Percentiles rank a stretch among this genome's conserved stretches.
Conservation (phyloP, 35 echinoderm and acorn worm genomes). For the Ptychodera flava region DNA sequence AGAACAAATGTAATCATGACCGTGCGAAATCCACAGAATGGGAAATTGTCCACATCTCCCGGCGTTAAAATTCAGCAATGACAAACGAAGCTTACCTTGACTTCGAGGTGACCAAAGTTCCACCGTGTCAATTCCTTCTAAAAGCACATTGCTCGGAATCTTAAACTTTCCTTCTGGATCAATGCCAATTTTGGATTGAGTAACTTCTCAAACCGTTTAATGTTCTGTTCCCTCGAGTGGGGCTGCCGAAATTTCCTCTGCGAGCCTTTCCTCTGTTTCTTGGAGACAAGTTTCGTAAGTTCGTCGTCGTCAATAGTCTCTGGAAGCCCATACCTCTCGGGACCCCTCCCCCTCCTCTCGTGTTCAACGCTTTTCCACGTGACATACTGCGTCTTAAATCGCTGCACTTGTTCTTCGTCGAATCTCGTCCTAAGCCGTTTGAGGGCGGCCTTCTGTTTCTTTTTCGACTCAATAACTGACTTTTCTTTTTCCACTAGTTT, state of each 20-base stretch:
- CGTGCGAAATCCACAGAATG: too few species aligned
- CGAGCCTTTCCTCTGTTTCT: slow-evolving; percentile 14
- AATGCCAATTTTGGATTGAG: slow-evolving; percentile 56
- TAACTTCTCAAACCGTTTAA: slow-evolving; percentile 61
- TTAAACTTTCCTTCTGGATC: slow-evolving; percentile 36
- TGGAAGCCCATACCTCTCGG: slow-evolving; percentile 71
- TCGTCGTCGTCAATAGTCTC: slow-evolving; percentile 88
- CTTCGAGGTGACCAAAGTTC: slow-evolving; percentile 20
- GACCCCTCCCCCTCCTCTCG: slow-evolving; percentile 42
- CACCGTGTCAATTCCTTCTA: slow-evolving; percentile 78
- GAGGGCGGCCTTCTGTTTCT: background rate
- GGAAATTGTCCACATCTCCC: too few species aligned
- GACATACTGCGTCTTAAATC: slow-evolving; percentile 87
- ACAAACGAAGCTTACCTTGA: too few species aligned
- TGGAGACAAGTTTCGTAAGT: background rate
- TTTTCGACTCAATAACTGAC: background rate
- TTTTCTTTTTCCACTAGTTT: background rate
- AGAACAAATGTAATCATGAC: too few species aligned
- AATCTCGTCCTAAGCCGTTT: slow-evolving; percentile 40
- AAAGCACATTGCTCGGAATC: slow-evolving; percentile 27
- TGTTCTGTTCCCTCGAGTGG: slow-evolving; percentile 68
- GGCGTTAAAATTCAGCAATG: too few species aligned
- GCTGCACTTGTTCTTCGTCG: slow-evolving; percentile 89
- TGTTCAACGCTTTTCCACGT: slow-evolving; percentile 90
- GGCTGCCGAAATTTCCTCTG: slow-evolving; percentile 44